Evolutionary conservation across 2,113 vertebrate genomes (phyloP).

Genomic region (Circaetus gallicus): DNA sequence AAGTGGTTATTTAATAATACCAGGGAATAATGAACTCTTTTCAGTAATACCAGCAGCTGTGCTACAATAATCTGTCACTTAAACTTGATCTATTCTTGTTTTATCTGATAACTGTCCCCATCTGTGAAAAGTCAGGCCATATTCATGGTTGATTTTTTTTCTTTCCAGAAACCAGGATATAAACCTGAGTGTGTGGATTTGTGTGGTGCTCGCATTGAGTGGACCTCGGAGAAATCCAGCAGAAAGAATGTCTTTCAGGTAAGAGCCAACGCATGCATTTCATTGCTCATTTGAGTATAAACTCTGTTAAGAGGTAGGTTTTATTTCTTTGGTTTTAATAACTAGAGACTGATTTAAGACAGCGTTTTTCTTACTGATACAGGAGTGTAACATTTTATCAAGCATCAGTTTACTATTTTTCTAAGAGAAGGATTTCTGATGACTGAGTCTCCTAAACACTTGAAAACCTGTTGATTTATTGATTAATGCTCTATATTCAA

Average conservation of each 20-base stretch:
- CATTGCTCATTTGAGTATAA: not conserved
- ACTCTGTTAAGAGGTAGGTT: not conserved
- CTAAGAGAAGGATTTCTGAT: constrained; percentile 31
- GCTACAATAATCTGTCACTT: not conserved
- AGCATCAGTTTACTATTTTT: constrained; percentile 32
- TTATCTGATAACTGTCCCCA: not conserved
- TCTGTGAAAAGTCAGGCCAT: not conserved
- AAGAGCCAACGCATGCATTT: constrained; percentile 36
- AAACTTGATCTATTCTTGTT: not conserved
- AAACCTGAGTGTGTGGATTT: constrained; percentile 84
- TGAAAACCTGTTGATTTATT: constrained; percentile 67
- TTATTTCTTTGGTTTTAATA: constrained; percentile 37
- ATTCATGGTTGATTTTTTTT: not conserved
- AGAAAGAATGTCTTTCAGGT: constrained; percentile 88
- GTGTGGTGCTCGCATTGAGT: constrained; percentile 81
- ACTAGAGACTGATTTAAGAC: not conserved
- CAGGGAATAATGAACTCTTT: not conserved
- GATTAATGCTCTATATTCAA: constrained; percentile 62
- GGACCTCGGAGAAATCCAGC: constrained; percentile 87
- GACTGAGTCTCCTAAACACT: constrained; percentile 54
- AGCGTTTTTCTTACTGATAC: not conserved
- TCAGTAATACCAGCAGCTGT: not conserved
- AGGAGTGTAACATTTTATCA: constrained; percentile 29
- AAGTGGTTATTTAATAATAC: not conserved
- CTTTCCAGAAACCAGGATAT: constrained; percentile 77